phyloP scores from a whole-genome alignment of 2,113 vertebrate genomes.

The Empidonax alnorum region DNA sequence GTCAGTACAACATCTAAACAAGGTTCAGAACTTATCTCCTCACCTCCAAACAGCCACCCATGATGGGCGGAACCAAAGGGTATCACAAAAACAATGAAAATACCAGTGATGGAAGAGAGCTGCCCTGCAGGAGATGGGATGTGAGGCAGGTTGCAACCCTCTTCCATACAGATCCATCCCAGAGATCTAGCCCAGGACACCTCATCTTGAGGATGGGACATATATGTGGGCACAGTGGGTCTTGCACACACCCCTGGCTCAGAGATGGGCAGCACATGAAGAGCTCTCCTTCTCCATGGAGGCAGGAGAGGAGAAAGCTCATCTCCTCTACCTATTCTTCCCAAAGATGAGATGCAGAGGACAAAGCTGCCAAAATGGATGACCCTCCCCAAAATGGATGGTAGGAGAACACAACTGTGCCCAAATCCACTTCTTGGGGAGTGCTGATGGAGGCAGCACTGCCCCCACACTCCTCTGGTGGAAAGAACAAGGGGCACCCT shows the following conservation, averaged over 20 bases:
- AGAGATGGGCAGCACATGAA: fast-evolving
- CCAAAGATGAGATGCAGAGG: background rate
- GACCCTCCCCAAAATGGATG: slow-evolving; percentile 32
- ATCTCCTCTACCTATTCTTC: background rate
- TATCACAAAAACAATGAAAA: background rate
- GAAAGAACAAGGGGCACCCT: background rate
- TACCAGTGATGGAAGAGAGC: background rate
- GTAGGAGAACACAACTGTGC: background rate
- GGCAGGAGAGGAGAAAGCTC: background rate
- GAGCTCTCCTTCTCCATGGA: background rate
- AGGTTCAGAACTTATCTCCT: background rate
- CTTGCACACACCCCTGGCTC: background rate
- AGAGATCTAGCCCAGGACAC: fast-evolving
- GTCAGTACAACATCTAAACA: background rate
- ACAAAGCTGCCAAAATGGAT: slow-evolving; percentile 25
- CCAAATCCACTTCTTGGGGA: background rate
- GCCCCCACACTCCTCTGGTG: fast-evolving
- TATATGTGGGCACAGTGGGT: fast-evolving
- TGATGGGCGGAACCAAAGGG: background rate
- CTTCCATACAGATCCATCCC: background rate
- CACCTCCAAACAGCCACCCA: background rate
- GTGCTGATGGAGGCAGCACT: background rate
- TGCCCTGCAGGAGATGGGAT: background rate
- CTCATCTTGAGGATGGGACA: background rate
- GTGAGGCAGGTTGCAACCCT: background rate